Evolutionary conservation across 1,140 invertebrate genomes (phyloP).

Genomic region (Yoshiicerus persimilis): DNA sequence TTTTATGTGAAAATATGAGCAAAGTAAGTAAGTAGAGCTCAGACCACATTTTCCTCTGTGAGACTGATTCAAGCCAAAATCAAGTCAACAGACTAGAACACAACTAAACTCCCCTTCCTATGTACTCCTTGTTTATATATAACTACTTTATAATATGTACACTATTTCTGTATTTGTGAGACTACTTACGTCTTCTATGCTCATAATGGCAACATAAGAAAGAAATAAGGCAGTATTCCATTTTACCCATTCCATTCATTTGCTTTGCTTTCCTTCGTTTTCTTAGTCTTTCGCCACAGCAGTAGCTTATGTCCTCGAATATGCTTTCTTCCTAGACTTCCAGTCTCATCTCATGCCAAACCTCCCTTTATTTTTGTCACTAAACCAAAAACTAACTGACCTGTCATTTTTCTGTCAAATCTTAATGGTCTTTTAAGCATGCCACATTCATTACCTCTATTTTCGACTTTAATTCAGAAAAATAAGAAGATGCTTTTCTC

Average conservation of each 20-base stretch:
- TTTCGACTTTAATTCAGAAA: neutral
- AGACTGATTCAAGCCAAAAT: neutral
- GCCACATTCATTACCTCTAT: neutral
- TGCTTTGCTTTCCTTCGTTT: neutral
- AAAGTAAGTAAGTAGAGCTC: neutral
- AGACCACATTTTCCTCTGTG: neutral
- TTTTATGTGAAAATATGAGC: slow-evolving; percentile 29
- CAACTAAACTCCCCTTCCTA: neutral
- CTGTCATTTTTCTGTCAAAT: slow-evolving; percentile 10
- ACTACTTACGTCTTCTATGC: neutral
- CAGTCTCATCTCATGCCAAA: neutral
- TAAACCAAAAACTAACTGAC: slow-evolving; percentile 7
- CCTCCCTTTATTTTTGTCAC: slow-evolving; percentile 10
- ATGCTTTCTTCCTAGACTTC: neutral
- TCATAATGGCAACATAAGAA: slow-evolving; percentile 6
- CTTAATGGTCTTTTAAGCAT: slow-evolving; percentile 8
- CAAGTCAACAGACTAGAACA: neutral
- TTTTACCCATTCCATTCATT: neutral
- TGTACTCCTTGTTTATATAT: neutral
- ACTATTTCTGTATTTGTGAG: neutral
- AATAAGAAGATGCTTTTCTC: neutral
- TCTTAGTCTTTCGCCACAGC: neutral
- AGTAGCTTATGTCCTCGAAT: neutral
- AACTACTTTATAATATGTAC: neutral
- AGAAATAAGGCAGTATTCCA: slow-evolving; percentile 5